Evolutionary conservation across 2,797 vertebrate species (phyloP), one percentile per base, ranked within the genome.

Genomic region (Cygnus olor): DNA sequence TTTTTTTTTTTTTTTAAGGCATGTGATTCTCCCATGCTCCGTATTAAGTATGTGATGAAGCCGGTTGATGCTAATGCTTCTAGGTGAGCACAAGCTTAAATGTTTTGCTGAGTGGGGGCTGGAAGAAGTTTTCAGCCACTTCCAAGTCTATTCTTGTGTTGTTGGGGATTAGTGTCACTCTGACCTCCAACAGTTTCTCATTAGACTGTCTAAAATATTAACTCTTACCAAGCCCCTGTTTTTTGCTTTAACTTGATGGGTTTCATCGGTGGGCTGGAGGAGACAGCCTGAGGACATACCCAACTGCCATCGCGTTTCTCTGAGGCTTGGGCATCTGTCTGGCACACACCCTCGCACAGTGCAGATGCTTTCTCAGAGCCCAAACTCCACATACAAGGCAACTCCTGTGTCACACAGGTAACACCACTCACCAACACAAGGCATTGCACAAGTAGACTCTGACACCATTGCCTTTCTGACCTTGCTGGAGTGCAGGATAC

Each of bases 121-220:
- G 88, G 64, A 88, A 78, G 24, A 92, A 93, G 82, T 90, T 96
- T 94, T 58, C 70, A 92, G 84, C 58, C 49, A 49, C 66, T 92
- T 93, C 66, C 82, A 84, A 89, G 79, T 63, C 72, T 78, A 0
- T 66, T 51, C 57, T 34, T 63, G 13, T 58, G 58, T 85, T 94
- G 47, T 49, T 4, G 2, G 72, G 81, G 76, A 76, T 96, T 95
- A 91, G 81, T 64, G 90, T 94, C 90, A 57, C 70, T 56, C 86
- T 93, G 87, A 93, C 92, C 84, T 93, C 88, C 87, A 92, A 85
- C 36, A 81, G 88, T 85, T 95, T 88, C 94, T 94, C 89, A 93
- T 94, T 92, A 92, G 91, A 47, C 63, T 85, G 63, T 79, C 84
- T 85, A 93, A 93, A 90, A 66, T 42, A 60, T 6, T 38, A 93